phyloP scores from a whole-genome alignment of 2,797 vertebrate genomes.

The Tapirus indicus region DNA sequence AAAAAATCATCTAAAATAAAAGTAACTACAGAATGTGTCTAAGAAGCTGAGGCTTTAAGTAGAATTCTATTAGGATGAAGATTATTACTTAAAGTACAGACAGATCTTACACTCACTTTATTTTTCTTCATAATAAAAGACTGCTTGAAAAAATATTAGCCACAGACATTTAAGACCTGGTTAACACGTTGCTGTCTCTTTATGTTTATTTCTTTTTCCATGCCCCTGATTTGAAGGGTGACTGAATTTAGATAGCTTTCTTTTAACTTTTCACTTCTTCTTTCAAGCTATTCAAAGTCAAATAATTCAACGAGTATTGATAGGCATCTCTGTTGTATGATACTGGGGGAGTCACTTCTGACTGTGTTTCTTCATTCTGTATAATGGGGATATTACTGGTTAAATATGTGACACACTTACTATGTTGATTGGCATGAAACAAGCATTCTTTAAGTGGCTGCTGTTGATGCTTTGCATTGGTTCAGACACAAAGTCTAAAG shows the following conservation, averaged over 20 bases:
- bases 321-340: not conserved
- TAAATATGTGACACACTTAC: not conserved
- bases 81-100: not conserved
- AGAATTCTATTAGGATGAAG: not conserved
- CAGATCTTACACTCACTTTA: not conserved
- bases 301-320: not conserved
- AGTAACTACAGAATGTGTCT: not conserved
- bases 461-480: not conserved
- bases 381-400: not conserved
- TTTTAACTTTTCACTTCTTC: not conserved
- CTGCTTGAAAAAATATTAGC: not conserved
- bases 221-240: not conserved
- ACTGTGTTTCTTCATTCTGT: not conserved
- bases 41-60: not conserved
- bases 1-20: not conserved
- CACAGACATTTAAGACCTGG: not conserved
- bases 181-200: not conserved
- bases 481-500: not conserved
- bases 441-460: not conserved
- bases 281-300: not conserved
- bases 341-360: not conserved
- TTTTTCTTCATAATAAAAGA: conserved; percentile 1
- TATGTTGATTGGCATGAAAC: not conserved
- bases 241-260: not conserved
- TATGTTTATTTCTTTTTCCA: not conserved